Base-by-base conservation (phyloP, 2,888 invertebrate species). In the Euclidia mi region DNA sequence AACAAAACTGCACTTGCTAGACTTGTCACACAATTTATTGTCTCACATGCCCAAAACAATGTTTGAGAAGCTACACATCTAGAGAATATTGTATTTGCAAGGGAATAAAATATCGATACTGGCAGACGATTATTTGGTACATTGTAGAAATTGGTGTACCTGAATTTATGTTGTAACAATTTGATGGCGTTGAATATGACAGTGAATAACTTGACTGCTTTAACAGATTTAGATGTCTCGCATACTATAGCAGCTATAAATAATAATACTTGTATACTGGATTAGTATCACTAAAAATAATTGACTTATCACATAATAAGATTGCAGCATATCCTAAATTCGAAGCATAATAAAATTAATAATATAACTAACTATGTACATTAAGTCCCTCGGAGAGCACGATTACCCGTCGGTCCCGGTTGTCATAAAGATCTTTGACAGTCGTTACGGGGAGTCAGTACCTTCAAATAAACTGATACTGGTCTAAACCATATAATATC, bases 21-120 rank as follows among this genome's bases (percentile, higher is more conserved):
- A 72, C 3, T 52, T 72, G 29, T 72, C 72, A 2, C 49, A 67
- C 20, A 72, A 72, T 50, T 17, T 44, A 10, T 40, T 72, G 18
- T 53, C 46, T 3, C 28, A 53, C 44, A 47, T 72, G 29, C 15
- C 55, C 4, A 47, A 44, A 28, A 29, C 67, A 0, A 1, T 52
- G 10, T 75, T 71, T 10, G 10, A 15, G 3, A 48, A 53, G 20
- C 9, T 67, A 29, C 2, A 45, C 1, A 60, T 50, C 14, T 58
- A 75, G 17, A 64, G 38, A 29, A 49, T 42, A 28, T 52, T 72
- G 11, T 60, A 65, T 47, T 11, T 75, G 28, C 61, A 72, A 48
- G 72, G 62, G 3, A 75, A 75, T n/a, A 51, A 46, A 40, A 38
- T 72, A 4, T 18, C 18, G 12, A 15, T 11, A 1, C 11, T 56